Base-by-base conservation (phyloP, 2,888 invertebrate species). In the Exocentrus adspersus region DNA sequence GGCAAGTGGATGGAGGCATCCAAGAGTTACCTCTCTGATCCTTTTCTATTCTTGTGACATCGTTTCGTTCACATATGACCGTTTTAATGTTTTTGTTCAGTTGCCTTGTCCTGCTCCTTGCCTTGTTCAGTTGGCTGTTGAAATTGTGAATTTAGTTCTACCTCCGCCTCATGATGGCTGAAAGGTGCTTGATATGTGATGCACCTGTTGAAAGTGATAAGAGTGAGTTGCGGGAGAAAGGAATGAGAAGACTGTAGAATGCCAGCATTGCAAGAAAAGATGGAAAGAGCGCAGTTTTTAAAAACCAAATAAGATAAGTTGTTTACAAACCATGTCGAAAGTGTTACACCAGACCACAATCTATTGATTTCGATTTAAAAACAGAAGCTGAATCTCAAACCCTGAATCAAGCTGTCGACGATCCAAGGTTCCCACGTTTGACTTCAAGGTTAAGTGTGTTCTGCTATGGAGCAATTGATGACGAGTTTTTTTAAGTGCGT, bases 101-200 rank as follows among this genome's bases (percentile, higher is more conserved):
- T 28, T 28, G 28, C 28, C 28, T n/a, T n/a, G n/a, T n/a, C n/a
- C n/a, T n/a, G n/a, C n/a, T n/a, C n/a, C n/a, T n/a, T n/a, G 28
- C 7, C 28, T 3, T 28, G 28, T 7, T 28, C 5, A 6, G 28
- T 28, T 28, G 3, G 28, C 3, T 28, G 5, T 3, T 28, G 28
- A 28, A 28, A 6, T 28, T 28, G n/a, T n/a, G n/a, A n/a, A 28
- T 28, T 28, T 28, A 7, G 28, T 28, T 28, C 7, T 28, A 7
- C 28, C 28, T 28, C 28, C 3, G 3, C 3, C 3, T 28, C n/a
- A n/a, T n/a, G n/a, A n/a, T n/a, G n/a, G n/a, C n/a, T n/a, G n/a
- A n/a, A n/a, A n/a, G n/a, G n/a, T 41, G 41, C 41, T 41, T 41
- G 41, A 41, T 41, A 41, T 41, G 41, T 41, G 41, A 41, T 41